These are phyloP conservation scores for Mesocentrotus franciscanus DNA, from an alignment of 53 echinoderm and acorn worm species.

Conservation along the genomic window DNA sequence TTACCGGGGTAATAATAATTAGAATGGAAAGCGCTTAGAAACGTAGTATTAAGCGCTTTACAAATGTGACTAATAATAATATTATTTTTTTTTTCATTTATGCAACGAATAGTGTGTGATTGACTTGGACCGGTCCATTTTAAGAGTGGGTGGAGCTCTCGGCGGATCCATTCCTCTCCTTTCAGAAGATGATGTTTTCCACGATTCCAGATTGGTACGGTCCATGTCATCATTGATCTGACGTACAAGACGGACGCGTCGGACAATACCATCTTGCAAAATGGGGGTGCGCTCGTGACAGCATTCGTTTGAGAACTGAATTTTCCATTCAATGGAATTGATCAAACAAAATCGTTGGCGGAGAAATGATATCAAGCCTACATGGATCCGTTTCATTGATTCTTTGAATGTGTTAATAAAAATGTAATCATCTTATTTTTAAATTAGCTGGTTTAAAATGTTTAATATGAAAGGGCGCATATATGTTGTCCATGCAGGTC, in stretches of 20 bases:
- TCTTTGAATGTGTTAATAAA: background rate
- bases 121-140: conserved; percentile 68
- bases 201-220: conserved; percentile 82
- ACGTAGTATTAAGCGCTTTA: no score
- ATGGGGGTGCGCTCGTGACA: background rate
- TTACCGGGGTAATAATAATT: no score
- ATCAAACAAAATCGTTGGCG: background rate
- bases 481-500: no score
- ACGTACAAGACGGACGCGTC: background rate
- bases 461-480: background rate
- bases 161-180: conserved; percentile 78
- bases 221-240: conserved; percentile 85
- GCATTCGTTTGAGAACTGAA: conserved; percentile 17
- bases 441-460: background rate
- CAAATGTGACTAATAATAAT: background rate
- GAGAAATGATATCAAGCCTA: background rate
- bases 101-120: conserved; percentile 29
- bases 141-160: conserved; percentile 76
- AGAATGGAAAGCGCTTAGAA: no score
- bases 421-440: background rate
- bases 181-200: conserved; percentile 82
- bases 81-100: background rate
- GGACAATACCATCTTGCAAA: conserved; percentile 6
- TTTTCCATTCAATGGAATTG: background rate
- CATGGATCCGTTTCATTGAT: background rate